A percentile compares a stretch with the other conserved stretches of the same genome.
These are phyloP conservation scores for Sclerurus mexicanus DNA, from an alignment of 2,113 vertebrate species.

Conservation along the genomic window DNA sequence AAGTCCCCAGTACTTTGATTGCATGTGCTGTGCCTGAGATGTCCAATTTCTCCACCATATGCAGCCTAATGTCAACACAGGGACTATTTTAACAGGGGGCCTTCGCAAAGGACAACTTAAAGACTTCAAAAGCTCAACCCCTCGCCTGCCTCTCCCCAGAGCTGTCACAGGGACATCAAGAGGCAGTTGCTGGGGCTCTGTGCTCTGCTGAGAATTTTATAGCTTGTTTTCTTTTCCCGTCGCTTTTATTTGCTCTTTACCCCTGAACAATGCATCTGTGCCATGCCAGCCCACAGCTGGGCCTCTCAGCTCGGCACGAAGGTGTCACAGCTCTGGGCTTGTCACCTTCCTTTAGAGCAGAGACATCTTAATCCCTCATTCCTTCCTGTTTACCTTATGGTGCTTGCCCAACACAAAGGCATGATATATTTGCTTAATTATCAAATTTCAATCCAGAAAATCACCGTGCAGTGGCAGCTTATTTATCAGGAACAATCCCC, in stretches of 20 bases:
- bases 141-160: not conserved
- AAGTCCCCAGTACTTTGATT: not conserved
- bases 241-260: conserved; percentile 76
- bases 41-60: conserved; percentile 24
- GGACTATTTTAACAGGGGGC: conserved; percentile 54
- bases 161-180: conserved; percentile 68
- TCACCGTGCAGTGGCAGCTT: not conserved
- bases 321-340: conserved; percentile 56
- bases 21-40: not conserved
- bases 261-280: conserved; percentile 67
- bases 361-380: conserved; percentile 73
- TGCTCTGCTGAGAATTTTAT: conserved; percentile 72
- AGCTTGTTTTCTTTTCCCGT: conserved; percentile 77
- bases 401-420: conserved; percentile 68
- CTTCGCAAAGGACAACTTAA: conserved; percentile 40
- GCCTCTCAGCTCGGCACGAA: conserved; percentile 5
- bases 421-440: conserved; percentile 70
- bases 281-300: conserved; percentile 65
- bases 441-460: conserved; percentile 70
- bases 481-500: conserved; percentile 28
- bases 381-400: conserved; percentile 78
- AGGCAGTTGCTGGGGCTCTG: conserved; percentile 38
- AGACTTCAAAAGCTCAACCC: conserved; percentile 65
- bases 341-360: conserved; percentile 53
- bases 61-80: conserved; percentile 49